Percentiles rank a stretch among this genome's conserved stretches.
phyloP scores from a whole-genome alignment of 2,888 invertebrate species.

The Cloeon dipterum region DNA sequence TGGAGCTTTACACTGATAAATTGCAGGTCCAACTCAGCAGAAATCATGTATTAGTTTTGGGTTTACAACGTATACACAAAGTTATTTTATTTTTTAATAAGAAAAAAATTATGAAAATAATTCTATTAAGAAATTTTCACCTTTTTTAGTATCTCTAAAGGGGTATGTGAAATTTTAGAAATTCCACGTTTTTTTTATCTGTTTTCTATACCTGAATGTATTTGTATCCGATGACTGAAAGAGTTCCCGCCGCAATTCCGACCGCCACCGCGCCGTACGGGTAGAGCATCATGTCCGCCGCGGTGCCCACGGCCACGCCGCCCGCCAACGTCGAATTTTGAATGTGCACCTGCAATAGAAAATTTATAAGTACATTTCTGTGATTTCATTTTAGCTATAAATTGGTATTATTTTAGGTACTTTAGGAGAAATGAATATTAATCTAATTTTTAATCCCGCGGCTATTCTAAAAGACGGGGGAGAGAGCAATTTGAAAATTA shows the following conservation, averaged over 20 bases:
- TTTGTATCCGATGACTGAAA: conserved; percentile 64
- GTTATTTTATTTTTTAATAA: too few species aligned
- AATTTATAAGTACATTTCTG: neutral
- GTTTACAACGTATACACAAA: too few species aligned
- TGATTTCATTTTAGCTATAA: neutral
- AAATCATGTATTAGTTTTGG: too few species aligned
- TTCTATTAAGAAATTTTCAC: neutral
- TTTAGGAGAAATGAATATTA: too few species aligned
- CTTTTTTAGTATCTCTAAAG: neutral
- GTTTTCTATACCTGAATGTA: conserved; percentile 34
- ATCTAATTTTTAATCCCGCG: too few species aligned
- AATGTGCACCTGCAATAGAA: conserved; percentile 50
- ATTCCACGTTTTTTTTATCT: too few species aligned
- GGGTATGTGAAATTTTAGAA: neutral
- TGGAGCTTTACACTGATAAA: too few species aligned
- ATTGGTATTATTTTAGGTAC: neutral
- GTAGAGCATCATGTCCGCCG: conserved; percentile 54
- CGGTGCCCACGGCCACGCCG: conserved; percentile 75
- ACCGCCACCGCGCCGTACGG: conserved; percentile 64
- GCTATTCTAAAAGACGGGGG: too few species aligned
- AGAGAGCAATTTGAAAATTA: too few species aligned
- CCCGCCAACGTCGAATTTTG: conserved; percentile 88
- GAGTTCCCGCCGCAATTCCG: conserved; percentile 49
- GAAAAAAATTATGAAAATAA: too few species aligned
- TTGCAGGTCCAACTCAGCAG: too few species aligned